Evolutionary conservation across 2,888 invertebrate genomes (phyloP), one percentile per base, ranked within the genome.

Genomic region (Chesias legatella): DNA sequence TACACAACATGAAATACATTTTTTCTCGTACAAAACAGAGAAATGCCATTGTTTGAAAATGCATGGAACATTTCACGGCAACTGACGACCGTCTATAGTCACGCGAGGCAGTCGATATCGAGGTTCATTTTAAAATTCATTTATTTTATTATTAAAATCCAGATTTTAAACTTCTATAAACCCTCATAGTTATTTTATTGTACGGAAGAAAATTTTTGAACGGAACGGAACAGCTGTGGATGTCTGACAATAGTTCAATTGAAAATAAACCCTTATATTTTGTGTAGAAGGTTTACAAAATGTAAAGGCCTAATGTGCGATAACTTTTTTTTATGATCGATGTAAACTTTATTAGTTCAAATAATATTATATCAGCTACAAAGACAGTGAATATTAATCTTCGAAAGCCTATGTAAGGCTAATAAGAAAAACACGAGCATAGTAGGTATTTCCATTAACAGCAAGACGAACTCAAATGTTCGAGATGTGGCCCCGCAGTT

Each of bases 91-190:
- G 51, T 49, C 47, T 38, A 51, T 43, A 39, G 57, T 61, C 64
- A 64, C 59, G 64, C 64, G 36, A 63, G 44, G 38, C 24, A 27
- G 32, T 42, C 32, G 40, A 34, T 36, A 22, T 39, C 36, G 39
- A 30, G 41, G 7, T 17, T 17, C 2, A 22, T 11, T 8, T 24
- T 17, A 17, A 17, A 17, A 17, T 17, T 17, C 13, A 17, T 5
- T 17, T 17, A 5, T 3, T 3, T 17, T 17, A 17, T n/a, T n/a
- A 17, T 3, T 17, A 17, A 17, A 17, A 17, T 17, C 13, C 5
- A 17, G 13, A n/a, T 17, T 17, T 17, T 17, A 17, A 17, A 17
- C 2, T 3, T 3, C 13, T 3, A 17, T 17, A 17, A 17, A 17
- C 3, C 5, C 13, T 17, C 13, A 5, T 2, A 5, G 2, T 17